Conservation (phyloP, 2,113 vertebrate species). For the Maccullochella peelii region DNA sequence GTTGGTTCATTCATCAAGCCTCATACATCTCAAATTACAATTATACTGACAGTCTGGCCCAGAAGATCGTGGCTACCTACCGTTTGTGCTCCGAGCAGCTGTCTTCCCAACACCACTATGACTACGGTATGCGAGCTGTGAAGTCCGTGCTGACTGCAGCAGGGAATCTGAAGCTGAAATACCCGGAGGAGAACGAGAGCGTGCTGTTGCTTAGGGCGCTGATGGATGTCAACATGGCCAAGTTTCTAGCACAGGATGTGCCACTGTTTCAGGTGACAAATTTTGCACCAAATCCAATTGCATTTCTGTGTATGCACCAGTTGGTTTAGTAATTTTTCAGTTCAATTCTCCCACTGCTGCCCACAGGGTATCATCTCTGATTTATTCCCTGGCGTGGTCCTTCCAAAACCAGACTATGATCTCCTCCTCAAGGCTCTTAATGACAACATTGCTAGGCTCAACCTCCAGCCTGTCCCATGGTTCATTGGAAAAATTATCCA, state of each 20-base stretch:
- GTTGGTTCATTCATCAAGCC: not conserved
- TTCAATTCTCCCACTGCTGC: constrained; percentile 32
- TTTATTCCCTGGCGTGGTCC: constrained; percentile 91
- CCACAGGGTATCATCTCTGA: constrained; percentile 94
- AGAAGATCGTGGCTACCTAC: constrained; percentile 97
- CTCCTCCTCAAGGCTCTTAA: constrained; percentile 87
- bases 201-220: constrained; percentile 89
- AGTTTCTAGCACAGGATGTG: constrained; percentile 94
- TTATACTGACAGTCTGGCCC: constrained; percentile 85
- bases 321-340: not conserved
- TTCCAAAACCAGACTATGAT: constrained; percentile 92
- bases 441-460: constrained; percentile 87
- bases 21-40: not conserved
- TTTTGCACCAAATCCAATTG: not conserved
- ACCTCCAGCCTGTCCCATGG: constrained; percentile 93
- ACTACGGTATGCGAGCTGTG: constrained; percentile 94
- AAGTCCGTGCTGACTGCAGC: constrained; percentile 95
- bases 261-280: constrained; percentile 91
- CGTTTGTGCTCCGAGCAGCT: constrained; percentile 94
- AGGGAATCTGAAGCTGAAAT: constrained; percentile 93
- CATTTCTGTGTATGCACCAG: not conserved
- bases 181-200: constrained; percentile 89
- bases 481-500: constrained; percentile 96
- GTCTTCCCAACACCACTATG: constrained; percentile 95
- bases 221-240: constrained; percentile 94